These are phyloP conservation scores for Neodiprion pinetum DNA, from an alignment of 1,140 invertebrate genomes.

Conservation along the genomic window DNA sequence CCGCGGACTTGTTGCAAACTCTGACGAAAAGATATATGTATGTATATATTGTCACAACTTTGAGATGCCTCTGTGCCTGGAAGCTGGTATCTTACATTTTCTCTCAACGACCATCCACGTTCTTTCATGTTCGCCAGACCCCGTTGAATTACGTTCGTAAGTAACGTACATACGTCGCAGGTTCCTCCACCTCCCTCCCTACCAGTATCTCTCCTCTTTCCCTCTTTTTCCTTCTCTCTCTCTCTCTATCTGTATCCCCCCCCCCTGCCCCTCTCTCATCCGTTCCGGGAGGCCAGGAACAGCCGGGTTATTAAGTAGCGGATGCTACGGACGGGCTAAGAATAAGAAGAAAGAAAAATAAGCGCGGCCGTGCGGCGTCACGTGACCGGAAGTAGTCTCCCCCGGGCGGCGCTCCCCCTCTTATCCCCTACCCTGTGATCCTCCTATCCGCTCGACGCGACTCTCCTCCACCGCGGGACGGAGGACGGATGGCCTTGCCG, in stretches of 20 bases:
- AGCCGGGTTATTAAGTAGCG: slow-evolving; percentile 56
- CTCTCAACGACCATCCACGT: too few relatives aligned
- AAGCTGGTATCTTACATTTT: too few relatives aligned
- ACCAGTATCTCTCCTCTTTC: slow-evolving; percentile 12
- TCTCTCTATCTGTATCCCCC: neutral
- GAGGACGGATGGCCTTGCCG: slow-evolving; percentile 1
- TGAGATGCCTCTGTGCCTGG: too few relatives aligned
- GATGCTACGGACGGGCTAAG: slow-evolving; percentile 55
- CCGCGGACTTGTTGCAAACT: too few relatives aligned
- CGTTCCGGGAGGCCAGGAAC: slow-evolving; percentile 34
- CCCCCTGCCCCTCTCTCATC: neutral
- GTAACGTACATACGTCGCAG: neutral
- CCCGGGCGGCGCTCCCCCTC: slow-evolving; percentile 40
- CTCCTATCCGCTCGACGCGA: neutral
- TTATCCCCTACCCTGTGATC: slow-evolving; percentile 32
- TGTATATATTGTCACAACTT: too few relatives aligned
- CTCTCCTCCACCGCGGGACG: neutral
- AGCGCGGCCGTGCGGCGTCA: slow-evolving; percentile 57
- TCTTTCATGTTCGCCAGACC: neutral
- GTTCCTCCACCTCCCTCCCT: neutral
- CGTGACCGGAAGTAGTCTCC: slow-evolving; percentile 60
- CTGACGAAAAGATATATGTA: too few relatives aligned
- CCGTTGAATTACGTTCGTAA: neutral
- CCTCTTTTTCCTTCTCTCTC: slow-evolving; percentile 13
- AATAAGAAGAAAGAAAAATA: slow-evolving; percentile 64